Percentiles rank a stretch among this genome's conserved stretches.
Conservation (phyloP, 2,888 invertebrate species). For the Halictus ligatus region DNA sequence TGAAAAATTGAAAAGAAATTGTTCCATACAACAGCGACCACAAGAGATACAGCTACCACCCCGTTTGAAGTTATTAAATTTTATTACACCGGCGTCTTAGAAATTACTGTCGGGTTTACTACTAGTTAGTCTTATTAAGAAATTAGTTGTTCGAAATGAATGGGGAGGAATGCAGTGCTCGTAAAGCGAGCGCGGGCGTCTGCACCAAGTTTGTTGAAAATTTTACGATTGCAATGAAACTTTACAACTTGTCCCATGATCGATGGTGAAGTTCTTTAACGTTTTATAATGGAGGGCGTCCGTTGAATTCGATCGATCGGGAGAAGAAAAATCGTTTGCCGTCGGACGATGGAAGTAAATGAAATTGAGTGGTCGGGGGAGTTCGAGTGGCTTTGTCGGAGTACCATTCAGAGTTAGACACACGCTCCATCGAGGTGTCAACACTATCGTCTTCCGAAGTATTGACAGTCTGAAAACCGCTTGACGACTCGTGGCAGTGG, state of each 20-base stretch:
- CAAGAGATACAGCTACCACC: background rate
- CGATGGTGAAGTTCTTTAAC: background rate
- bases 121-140: background rate
- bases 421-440: background rate
- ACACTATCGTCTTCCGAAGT: background rate
- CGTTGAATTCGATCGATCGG: background rate
- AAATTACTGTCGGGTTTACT: background rate
- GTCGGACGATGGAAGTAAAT: background rate
- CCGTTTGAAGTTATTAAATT: background rate
- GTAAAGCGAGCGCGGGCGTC: background rate
- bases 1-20: background rate
- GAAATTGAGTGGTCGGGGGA: background rate
- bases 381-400: background rate
- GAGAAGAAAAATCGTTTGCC: background rate
- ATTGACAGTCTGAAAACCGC: constrained; percentile 3
- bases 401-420: constrained; percentile 10
- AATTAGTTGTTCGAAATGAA: background rate
- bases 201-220: background rate
- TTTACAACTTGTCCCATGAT: background rate
- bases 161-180: background rate
- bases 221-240: background rate
- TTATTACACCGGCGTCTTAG: background rate
- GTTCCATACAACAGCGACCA: background rate
- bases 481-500: background rate
- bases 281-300: background rate